phyloP scores from a whole-genome alignment of 2,113 vertebrate species.

The Craseonycteris thonglongyai region DNA sequence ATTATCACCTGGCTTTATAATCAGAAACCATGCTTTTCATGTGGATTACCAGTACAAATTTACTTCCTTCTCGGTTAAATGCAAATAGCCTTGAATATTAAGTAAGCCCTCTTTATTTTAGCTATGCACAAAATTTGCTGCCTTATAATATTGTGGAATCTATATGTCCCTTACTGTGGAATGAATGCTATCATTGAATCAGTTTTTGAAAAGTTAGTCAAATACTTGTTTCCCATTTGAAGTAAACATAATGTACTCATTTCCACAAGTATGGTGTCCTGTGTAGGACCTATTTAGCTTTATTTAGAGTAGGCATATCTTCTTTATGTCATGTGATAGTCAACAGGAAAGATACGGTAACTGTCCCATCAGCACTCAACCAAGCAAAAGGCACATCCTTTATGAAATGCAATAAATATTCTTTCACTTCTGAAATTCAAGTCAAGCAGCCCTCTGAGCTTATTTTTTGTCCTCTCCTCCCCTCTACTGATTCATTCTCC shows the following conservation, averaged over 20 bases:
- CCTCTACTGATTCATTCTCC: background rate
- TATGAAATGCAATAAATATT: background rate
- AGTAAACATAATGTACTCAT: background rate
- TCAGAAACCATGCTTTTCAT: background rate
- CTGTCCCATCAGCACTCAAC: background rate
- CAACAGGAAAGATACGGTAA: background rate
- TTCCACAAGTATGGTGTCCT: background rate
- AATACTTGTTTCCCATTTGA: conserved; percentile 23
- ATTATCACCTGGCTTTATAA: background rate
- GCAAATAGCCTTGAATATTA: background rate
- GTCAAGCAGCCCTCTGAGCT: background rate
- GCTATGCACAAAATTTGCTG: background rate
- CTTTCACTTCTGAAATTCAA: background rate
- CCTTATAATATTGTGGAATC: background rate
- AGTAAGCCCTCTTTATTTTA: background rate
- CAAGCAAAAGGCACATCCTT: background rate
- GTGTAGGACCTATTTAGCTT: background rate
- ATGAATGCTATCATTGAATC: background rate
- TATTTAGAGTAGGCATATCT: background rate
- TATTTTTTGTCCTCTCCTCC: background rate
- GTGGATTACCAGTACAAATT: background rate
- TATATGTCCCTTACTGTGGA: background rate
- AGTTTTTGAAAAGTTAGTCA: background rate
- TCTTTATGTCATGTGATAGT: background rate
- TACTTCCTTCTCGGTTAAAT: conserved; percentile 24